Evolutionary conservation across 92 coral and sea anemone genomes (phyloP).

Genomic region (Siderastrea radians): DNA sequence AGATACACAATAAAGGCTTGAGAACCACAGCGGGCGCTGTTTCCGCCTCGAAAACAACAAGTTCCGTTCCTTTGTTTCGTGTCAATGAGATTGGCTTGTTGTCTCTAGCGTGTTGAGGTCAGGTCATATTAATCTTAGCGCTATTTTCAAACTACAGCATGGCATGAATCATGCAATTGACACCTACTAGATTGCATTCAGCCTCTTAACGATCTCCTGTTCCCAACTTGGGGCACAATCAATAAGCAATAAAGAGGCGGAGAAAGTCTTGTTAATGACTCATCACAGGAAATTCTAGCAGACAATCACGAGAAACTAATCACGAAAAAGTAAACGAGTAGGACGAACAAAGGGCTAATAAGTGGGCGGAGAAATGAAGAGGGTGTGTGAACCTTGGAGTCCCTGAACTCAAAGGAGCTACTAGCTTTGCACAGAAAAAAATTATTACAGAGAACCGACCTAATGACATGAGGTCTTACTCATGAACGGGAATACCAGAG

Average conservation of each 20-base stretch:
- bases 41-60: conserved; percentile 50
- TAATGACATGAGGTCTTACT: not conserved
- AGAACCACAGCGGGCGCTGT: conserved; percentile 41
- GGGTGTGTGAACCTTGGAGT: not conserved
- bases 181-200: conserved; percentile 36
- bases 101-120: conserved; percentile 34
- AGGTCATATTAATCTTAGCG: conserved; percentile 26
- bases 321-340: conserved; percentile 12
- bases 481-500: not conserved
- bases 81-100: conserved; percentile 52
- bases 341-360: conserved; percentile 8
- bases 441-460: not conserved
- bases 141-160: conserved; percentile 9
- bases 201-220: conserved; percentile 24
- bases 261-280: conserved; percentile 31
- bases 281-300: conserved; percentile 45
- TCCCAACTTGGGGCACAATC: not conserved
- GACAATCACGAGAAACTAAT: conserved; percentile 34
- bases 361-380: conserved; percentile 52
- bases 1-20: not conserved
- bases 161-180: conserved; percentile 35
- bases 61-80: conserved; percentile 43
- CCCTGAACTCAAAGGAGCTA: not conserved
- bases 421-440: not conserved
- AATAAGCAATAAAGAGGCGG: conserved; percentile 32